Evolutionary conservation across 1,140 invertebrate species (phyloP), one percentile per base, ranked within the genome.

Genomic region (Macrobrachium rosenbergii): DNA sequence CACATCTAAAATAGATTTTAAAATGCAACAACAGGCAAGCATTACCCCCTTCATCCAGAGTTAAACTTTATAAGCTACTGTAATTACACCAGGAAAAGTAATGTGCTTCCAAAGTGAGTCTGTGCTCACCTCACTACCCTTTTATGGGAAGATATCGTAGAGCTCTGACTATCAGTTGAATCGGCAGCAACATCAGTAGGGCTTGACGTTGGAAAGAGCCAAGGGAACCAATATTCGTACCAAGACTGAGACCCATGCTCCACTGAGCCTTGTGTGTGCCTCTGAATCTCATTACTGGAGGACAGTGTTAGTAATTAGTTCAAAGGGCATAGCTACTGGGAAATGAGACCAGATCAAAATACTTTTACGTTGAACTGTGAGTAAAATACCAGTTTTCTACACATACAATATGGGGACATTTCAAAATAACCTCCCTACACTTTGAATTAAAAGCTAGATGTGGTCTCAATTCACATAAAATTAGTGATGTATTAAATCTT

Each of bases 121-220:
- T 21, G 21, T 60, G 77, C 85, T 87, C 85, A 87, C 85, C 85
- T 87, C 85, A 87, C 63, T 52, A 75, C 78, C 76, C 85, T 81
- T 77, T 62, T 87, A 37, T 60, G 69, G 67, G 85, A 76, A 59
- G 64, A 62, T 79, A 80, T 21, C 7, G 67, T 28, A 81, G 69
- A 23, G 5, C 21, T 75, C 67, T 87, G 63, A 69, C 64, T 80
- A 75, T 72, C 43, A 80, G 85, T 89, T 88, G 86, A 28, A 59
- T 83, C 88, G 93, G 93, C 94, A 93, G 96, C 96, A 92, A 92
- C 87, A 94, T 92, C 88, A 94, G 92, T 88, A 94, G 94, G 89
- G 94, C 93, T 90, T 10, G 88, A 86, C 94, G 94, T 80, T 82
- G 87, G 72, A 88, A 88, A 87, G 83, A 88, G 28, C 82, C 86